Evolutionary conservation across 2,888 invertebrate genomes (phyloP).

Genomic region (Trichogramma evanescens): DNA sequence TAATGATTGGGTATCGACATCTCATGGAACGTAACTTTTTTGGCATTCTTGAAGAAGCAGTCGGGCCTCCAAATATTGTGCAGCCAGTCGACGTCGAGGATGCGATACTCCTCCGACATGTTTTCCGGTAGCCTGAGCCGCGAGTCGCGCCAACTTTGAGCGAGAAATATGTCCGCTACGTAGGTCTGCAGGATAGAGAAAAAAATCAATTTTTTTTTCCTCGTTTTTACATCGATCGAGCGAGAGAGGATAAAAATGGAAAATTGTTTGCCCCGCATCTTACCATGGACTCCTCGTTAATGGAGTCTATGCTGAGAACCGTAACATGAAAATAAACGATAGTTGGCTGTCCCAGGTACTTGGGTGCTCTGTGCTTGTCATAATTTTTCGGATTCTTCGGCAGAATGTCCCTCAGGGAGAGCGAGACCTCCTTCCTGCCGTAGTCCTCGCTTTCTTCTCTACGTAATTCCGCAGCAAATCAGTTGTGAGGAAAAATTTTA

Average conservation of each 20-base stretch:
- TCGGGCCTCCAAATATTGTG: slow-evolving; percentile 89
- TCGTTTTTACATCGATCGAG: not conserved
- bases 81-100: slow-evolving; percentile 83
- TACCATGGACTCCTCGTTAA: slow-evolving; percentile 93
- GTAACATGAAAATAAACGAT: slow-evolving; percentile 87
- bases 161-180: slow-evolving; percentile 85
- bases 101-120: slow-evolving; percentile 86
- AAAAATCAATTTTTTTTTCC: not conserved
- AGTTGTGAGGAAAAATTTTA: too few species aligned
- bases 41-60: slow-evolving; percentile 90
- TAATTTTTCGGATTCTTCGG: slow-evolving; percentile 79
- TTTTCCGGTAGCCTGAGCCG: slow-evolving; percentile 83
- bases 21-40: slow-evolving; percentile 86
- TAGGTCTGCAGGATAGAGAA: slow-evolving; percentile 64
- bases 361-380: slow-evolving; percentile 85
- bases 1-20: slow-evolving; percentile 94
- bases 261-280: not conserved
- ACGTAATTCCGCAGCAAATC: slow-evolving; percentile 25
- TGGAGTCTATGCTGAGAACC: slow-evolving; percentile 84
- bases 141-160: slow-evolving; percentile 89
- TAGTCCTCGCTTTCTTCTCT: slow-evolving; percentile 37
- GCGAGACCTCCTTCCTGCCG: slow-evolving; percentile 54
- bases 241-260: not conserved
- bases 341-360: slow-evolving; percentile 77
- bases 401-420: slow-evolving; percentile 77